Evolutionary conservation across 1,140 invertebrate species (phyloP).

Genomic region (Cryptotermes secundus): DNA sequence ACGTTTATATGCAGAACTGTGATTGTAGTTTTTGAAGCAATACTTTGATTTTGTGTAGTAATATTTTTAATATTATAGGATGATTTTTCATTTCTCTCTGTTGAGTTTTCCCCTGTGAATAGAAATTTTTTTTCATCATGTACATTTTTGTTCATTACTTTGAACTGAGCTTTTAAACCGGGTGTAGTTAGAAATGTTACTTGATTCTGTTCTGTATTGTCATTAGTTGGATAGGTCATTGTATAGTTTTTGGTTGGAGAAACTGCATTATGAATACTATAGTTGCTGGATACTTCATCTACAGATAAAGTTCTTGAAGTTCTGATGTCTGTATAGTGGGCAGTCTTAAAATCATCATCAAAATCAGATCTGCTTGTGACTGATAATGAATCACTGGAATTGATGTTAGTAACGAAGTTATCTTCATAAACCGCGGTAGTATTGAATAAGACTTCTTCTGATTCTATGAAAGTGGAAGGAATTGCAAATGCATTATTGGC

Average conservation of each 20-base stretch:
- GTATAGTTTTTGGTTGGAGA: background rate
- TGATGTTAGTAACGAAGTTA: background rate
- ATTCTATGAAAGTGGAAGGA: background rate
- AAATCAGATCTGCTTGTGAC: background rate
- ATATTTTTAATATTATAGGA: background rate
- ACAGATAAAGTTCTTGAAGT: background rate
- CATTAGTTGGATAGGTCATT: background rate
- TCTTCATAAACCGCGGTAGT: background rate
- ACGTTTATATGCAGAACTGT: background rate
- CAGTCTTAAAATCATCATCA: background rate
- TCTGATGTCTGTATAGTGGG: background rate
- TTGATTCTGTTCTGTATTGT: background rate
- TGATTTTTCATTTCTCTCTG: background rate
- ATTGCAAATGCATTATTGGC: background rate
- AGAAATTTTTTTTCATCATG: background rate
- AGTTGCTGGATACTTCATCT: background rate
- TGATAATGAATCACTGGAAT: background rate
- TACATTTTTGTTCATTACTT: background rate
- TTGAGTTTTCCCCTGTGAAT: background rate
- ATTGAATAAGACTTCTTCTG: background rate
- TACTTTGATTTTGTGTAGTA: background rate
- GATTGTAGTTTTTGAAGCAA: background rate
- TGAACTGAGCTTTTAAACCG: background rate
- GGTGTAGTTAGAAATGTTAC: background rate
- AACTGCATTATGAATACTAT: background rate